Evolutionary conservation across 2,113 vertebrate genomes (phyloP).

Genomic region (Pelecanoides urinatrix): DNA sequence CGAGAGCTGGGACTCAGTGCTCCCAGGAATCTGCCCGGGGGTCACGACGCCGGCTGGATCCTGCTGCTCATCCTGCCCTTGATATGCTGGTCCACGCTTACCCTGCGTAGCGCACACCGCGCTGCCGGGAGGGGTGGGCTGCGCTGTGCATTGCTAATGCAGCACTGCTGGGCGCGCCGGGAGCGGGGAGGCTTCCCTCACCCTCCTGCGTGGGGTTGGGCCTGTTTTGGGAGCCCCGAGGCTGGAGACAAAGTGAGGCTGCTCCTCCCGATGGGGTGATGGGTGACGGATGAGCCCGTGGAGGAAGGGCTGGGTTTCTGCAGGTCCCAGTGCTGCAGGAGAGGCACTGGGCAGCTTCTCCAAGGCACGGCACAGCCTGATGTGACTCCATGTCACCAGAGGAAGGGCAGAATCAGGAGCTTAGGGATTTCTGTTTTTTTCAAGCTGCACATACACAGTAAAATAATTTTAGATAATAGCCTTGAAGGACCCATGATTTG

Average conservation of each 20-base stretch:
- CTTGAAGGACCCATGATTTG: neutral
- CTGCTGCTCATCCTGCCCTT: neutral
- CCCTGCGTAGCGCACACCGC: fast-evolving
- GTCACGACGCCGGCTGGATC: fast-evolving
- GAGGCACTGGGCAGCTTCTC: neutral
- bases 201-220: no score
- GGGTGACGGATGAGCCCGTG: neutral
- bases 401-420: neutral
- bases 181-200: neutral
- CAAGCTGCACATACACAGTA: neutral
- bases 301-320: neutral
- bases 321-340: neutral
- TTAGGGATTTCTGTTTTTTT: neutral
- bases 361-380: fast-evolving
- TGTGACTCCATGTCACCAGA: neutral
- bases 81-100: neutral
- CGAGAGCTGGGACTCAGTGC: fast-evolving
- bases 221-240: fast-evolving
- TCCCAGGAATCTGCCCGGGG: neutral
- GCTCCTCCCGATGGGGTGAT: fast-evolving
- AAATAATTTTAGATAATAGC: neutral
- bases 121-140: neutral
- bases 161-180: fast-evolving
- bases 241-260: neutral
- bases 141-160: fast-evolving